Evolutionary conservation across 1,140 invertebrate species (phyloP).

Genomic region (Magallana angulata): DNA sequence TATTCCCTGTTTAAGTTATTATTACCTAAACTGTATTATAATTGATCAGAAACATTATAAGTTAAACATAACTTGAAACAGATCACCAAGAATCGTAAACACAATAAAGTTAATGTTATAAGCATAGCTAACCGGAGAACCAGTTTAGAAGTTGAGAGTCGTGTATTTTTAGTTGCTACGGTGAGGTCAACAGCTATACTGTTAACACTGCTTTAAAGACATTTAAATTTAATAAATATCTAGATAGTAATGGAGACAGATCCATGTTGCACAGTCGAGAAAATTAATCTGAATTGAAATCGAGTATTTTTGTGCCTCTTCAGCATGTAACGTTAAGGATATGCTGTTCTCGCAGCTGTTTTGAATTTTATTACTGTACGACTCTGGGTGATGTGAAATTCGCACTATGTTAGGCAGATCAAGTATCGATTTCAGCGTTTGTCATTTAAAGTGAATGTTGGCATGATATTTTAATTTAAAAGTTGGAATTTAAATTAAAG

Average conservation of each 20-base stretch:
- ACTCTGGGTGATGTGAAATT: too few species aligned
- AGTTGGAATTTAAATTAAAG: too few species aligned
- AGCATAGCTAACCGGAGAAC: background rate
- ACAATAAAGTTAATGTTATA: conserved; percentile 10
- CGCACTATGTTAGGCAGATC: too few species aligned
- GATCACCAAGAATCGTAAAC: background rate
- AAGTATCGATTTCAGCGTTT: too few species aligned
- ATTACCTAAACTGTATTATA: background rate
- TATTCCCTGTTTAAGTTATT: background rate
- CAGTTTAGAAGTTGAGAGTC: conserved; percentile 13
- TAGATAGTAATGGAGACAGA: background rate
- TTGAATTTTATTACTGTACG: too few species aligned
- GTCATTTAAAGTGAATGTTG: too few species aligned
- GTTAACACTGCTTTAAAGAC: background rate
- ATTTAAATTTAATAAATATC: conserved; percentile 41
- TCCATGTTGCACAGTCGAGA: too few species aligned
- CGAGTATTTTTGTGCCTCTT: too few species aligned
- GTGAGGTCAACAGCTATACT: background rate
- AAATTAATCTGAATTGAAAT: too few species aligned
- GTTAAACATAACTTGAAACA: background rate
- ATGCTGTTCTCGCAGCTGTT: too few species aligned
- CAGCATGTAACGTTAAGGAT: too few species aligned
- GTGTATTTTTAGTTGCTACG: conserved; percentile 29
- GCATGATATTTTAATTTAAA: too few species aligned
- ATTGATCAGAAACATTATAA: background rate